Conservation (phyloP, 2,797 vertebrate genomes). For the Steatocranus sp. region DNA sequence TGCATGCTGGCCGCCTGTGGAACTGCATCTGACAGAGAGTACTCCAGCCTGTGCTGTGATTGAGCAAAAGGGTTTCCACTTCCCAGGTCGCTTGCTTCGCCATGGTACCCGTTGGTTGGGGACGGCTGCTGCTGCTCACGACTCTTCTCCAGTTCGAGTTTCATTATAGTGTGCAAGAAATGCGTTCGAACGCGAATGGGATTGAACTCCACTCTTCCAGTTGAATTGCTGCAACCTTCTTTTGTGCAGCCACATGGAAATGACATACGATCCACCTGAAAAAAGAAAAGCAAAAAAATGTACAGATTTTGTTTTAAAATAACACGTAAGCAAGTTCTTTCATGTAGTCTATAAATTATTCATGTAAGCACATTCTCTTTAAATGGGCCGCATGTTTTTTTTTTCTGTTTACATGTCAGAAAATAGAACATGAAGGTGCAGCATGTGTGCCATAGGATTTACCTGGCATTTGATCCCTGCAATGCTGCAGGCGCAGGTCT, state of each 20-base stretch:
- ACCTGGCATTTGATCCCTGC: conserved; percentile 99
- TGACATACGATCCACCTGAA: conserved; percentile 98
- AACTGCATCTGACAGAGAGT: conserved; percentile 81
- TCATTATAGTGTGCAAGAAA: conserved; percentile 99
- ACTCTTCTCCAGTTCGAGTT: conserved; percentile 96
- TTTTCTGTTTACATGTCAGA: background rate
- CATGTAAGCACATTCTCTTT: background rate
- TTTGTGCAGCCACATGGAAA: conserved; percentile 98
- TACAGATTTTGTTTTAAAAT: background rate
- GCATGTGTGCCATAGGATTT: conserved; percentile 14
- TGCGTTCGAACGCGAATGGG: conserved; percentile 98
- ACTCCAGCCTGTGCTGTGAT: conserved; percentile 84
- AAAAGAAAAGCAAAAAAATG: conserved; percentile 26
- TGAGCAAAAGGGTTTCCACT: conserved; percentile 79
- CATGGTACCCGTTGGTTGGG: conserved; percentile 80
- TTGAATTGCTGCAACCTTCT: conserved; percentile 96
- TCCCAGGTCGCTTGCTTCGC: conserved; percentile 72
- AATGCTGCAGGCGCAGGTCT: conserved; percentile 96
- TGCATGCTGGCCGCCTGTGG: conserved; percentile 84
- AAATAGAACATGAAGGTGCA: background rate
- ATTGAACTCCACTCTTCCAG: conserved; percentile 97
- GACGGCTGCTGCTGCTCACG: conserved; percentile 85
- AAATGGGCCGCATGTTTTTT: background rate
- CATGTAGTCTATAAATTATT: background rate
- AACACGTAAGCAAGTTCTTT: background rate